These are phyloP conservation scores for Eretmochelys imbricata DNA, from an alignment of 2,113 vertebrate species.

Conservation along the genomic window DNA sequence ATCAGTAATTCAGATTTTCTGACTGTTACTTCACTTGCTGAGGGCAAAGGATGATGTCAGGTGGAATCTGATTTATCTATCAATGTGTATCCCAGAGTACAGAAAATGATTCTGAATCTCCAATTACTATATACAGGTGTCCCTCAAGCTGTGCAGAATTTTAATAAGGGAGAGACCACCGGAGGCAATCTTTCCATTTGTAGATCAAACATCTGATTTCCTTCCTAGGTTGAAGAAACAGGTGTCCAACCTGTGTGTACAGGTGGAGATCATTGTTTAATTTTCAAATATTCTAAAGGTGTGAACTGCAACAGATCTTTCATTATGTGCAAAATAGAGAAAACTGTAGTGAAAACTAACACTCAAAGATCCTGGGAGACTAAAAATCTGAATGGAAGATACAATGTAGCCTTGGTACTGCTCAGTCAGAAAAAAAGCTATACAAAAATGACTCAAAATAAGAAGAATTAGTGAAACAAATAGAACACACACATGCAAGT, in stretches of 20 bases:
- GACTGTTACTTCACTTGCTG: neutral
- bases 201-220: neutral
- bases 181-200: neutral
- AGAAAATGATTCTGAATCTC: neutral
- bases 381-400: neutral
- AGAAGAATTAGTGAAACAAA: neutral
- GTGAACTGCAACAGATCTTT: neutral
- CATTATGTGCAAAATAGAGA: neutral
- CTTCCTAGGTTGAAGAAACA: neutral
- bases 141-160: neutral
- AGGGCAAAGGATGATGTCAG: neutral
- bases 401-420: neutral
- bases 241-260: neutral
- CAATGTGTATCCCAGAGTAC: neutral
- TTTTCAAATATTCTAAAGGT: neutral
- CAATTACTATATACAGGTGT: neutral
- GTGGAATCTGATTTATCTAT: slow-evolving; percentile 10
- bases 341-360: neutral
- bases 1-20: neutral
- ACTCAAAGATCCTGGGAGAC: neutral
- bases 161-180: neutral
- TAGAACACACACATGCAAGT: neutral
- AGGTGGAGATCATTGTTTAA: neutral
- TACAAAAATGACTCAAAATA: neutral
- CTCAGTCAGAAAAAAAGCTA: neutral